These are phyloP conservation scores for Mastomys natalensis DNA, from an alignment of 2,113 vertebrate species.

Conservation along the genomic window DNA sequence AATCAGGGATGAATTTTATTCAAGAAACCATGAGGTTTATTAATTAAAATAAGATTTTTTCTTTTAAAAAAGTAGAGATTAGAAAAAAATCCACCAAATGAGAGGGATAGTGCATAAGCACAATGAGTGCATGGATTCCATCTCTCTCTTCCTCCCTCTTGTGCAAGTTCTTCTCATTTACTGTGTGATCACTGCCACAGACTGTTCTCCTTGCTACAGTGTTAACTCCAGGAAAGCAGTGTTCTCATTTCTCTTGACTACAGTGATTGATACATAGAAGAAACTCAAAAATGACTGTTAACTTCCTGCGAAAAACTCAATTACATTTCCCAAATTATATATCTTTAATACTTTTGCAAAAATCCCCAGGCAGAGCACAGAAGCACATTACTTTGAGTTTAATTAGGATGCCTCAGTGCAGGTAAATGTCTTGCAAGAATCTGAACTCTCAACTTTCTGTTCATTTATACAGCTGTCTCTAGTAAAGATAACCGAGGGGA, in stretches of 20 bases:
- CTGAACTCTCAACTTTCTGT: background rate
- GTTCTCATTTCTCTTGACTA: background rate
- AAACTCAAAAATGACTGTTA: background rate
- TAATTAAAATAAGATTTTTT: slow-evolving; percentile 18
- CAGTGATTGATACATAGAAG: background rate
- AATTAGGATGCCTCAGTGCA: background rate
- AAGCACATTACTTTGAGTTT: slow-evolving; percentile 11
- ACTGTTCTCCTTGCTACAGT: background rate
- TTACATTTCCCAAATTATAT: background rate
- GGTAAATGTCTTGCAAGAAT: background rate
- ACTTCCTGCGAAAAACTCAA: background rate
- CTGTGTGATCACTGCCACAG: background rate
- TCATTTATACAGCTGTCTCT: slow-evolving; percentile 38
- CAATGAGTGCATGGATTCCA: background rate
- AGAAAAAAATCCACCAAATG: background rate
- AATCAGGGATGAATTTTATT: slow-evolving; percentile 53
- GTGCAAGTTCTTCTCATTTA: background rate
- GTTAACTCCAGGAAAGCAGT: background rate
- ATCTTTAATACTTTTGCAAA: background rate
- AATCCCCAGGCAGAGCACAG: background rate
- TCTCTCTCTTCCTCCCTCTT: background rate
- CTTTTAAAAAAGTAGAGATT: background rate
- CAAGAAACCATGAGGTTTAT: background rate
- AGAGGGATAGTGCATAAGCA: background rate
- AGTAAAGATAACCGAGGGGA: background rate